Base-by-base conservation (phyloP, 2,797 vertebrate genomes). In the Pagetopsis macropterus region DNA sequence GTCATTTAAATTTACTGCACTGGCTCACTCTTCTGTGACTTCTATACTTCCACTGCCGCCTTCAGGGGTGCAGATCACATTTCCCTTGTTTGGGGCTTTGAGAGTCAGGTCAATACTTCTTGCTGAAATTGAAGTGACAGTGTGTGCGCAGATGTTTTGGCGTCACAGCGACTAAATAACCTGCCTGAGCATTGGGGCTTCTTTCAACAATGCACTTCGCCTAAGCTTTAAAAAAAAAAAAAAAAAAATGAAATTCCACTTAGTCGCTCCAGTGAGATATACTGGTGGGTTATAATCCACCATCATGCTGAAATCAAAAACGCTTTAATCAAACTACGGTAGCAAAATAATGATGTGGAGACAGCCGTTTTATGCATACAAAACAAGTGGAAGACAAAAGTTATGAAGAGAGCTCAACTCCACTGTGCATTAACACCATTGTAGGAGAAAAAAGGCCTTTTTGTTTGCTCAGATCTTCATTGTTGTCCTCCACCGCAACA, bases 301-400 rank as follows among this genome's bases (percentile, higher is more conserved):
- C 46, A 70, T 62, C 58, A 43, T 33, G 46, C 55, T 41, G 65
- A 68, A 5, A 70, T 80, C 62, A 78, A 82, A 83, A 67, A 40
- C 63, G 58, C 70, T 40, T 64, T 62, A 78, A 75, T 23, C 60
- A 45, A 87, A 87, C 83, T 83, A 87, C 52, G 21, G 65, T 3
- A 11, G 85, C 45, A 51, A 60, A 62, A 59, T 16, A 77, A 78
- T 82, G 51, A 65, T 83, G 85, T 75, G 61, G 74, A 72, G 76
- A 78, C 41, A 44, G 85, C 67, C 55, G 81, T 75, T 74, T 82
- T 75, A 58, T 72, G 75, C 70, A 83, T 50, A 77, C 70, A 83
- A 86, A 84, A 82, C 73, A 79, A 86, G 74, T 60, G 67, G 63
- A 60, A 66, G 65, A 89, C 83, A 88, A 92, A 85, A 83, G 86